These are phyloP conservation scores for Boleophthalmus pectinirostris DNA, from an alignment of 2,113 vertebrate species.

Conservation along the genomic window DNA sequence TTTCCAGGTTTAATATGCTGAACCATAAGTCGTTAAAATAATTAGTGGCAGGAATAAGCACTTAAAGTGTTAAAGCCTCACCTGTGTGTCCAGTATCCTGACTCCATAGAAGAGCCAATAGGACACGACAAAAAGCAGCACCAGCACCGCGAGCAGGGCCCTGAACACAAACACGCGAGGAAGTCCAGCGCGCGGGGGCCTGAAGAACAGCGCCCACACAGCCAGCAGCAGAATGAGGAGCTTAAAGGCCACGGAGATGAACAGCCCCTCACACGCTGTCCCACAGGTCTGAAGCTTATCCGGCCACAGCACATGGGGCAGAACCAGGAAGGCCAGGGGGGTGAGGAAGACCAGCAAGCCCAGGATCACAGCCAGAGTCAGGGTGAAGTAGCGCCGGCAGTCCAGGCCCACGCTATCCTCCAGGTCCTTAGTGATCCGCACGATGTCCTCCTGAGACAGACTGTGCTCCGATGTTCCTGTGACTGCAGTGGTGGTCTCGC, in stretches of 20 bases:
- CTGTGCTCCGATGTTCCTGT: conserved; percentile 97
- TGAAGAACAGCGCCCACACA: conserved; percentile 93
- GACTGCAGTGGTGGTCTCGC: conserved; percentile 94
- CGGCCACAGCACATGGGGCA: conserved; percentile 91
- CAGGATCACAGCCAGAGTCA: conserved; percentile 81
- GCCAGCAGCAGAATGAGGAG: conserved; percentile 92
- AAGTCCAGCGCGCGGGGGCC: conserved; percentile 82
- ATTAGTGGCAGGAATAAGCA: not conserved
- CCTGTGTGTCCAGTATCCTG: conserved; percentile 86
- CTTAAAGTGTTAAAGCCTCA: conserved; percentile 13
- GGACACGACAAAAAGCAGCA: conserved; percentile 90
- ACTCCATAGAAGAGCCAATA: conserved; percentile 98
- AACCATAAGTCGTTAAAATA: no score
- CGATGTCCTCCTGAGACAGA: conserved; percentile 94
- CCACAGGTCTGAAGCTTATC: conserved; percentile 88
- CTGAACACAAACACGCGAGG: conserved; percentile 89
- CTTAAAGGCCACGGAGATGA: conserved; percentile 96
- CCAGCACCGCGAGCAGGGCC: conserved; percentile 86
- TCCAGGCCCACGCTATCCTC: conserved; percentile 88
- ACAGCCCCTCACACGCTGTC: conserved; percentile 93
- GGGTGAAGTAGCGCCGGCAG: conserved; percentile 84
- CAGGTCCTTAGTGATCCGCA: conserved; percentile 89
- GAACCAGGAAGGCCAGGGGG: conserved; percentile 90
- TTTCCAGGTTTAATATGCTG: no score
- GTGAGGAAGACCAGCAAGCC: conserved; percentile 92